phyloP scores from a whole-genome alignment of 2,113 vertebrate genomes.

The Eubucco bourcierii region DNA sequence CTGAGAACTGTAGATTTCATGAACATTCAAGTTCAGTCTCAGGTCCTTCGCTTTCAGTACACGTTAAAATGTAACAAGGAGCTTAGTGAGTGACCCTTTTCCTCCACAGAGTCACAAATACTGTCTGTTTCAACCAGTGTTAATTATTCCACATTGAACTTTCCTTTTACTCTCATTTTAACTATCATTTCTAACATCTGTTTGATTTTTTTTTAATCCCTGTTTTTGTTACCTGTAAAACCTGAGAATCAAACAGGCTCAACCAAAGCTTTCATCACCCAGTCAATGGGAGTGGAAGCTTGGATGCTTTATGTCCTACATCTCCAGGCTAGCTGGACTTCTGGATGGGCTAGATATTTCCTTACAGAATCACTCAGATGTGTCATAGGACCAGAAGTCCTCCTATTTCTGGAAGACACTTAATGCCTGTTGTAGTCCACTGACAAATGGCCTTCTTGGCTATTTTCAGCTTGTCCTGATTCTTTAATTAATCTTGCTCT shows the following conservation, averaged over 20 bases:
- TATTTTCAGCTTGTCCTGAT: background rate
- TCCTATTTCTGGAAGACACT: conserved; percentile 11
- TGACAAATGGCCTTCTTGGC: background rate
- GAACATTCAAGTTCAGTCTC: background rate
- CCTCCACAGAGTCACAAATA: background rate
- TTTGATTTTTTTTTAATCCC: background rate
- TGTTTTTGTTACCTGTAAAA: background rate
- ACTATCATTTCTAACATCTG: background rate
- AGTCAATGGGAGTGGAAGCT: background rate
- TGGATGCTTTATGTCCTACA: background rate
- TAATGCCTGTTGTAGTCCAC: background rate
- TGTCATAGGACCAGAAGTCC: background rate
- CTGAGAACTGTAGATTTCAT: background rate
- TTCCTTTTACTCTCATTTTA: background rate
- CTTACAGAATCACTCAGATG: background rate
- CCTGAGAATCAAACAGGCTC: background rate
- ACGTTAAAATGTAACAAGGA: background rate
- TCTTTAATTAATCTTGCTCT: conserved; percentile 30
- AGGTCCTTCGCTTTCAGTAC: background rate
- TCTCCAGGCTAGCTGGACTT: background rate
- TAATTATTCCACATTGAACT: background rate
- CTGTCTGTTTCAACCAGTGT: background rate
- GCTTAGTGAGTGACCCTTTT: background rate
- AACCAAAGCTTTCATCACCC: background rate
- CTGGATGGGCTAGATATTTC: background rate